Conservation (phyloP, 2,888 invertebrate genomes). For the Bimastos eiseni region DNA sequence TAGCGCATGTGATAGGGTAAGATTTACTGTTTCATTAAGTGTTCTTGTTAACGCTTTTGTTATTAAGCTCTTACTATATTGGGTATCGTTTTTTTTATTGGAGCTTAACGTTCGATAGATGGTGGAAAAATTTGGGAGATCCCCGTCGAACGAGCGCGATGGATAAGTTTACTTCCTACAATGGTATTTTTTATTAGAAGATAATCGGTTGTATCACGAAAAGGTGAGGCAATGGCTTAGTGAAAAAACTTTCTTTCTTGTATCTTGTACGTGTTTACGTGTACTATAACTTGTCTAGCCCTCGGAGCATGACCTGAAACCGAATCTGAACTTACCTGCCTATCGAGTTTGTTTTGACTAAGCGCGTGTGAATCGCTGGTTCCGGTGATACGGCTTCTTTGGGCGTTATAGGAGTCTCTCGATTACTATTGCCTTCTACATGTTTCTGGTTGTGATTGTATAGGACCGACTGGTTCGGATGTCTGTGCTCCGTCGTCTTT, state of each 20-base stretch:
- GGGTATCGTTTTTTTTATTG: background rate
- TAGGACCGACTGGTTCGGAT: background rate
- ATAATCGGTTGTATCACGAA: background rate
- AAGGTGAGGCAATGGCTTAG: background rate
- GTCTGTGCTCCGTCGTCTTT: background rate
- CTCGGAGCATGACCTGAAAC: no score
- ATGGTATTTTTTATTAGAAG: background rate
- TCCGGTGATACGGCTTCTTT: no score
- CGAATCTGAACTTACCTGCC: no score
- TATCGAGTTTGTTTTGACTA: no score
- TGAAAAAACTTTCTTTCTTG: background rate
- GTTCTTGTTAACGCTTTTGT: background rate
- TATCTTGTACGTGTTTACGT: background rate
- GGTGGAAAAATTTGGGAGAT: constrained; percentile 6
- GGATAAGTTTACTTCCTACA: background rate
- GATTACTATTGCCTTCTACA: no score
- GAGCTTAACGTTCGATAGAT: background rate
- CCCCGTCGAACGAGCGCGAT: background rate
- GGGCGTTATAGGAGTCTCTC: no score
- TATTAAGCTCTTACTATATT: background rate
- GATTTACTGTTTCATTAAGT: background rate
- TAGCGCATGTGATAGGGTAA: background rate
- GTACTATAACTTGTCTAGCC: background rate
- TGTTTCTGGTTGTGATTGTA: background rate
- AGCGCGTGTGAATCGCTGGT: no score